These are phyloP conservation scores for Ailuropoda melanoleuca DNA, from an alignment of 2,113 vertebrate species.

Conservation along the genomic window DNA sequence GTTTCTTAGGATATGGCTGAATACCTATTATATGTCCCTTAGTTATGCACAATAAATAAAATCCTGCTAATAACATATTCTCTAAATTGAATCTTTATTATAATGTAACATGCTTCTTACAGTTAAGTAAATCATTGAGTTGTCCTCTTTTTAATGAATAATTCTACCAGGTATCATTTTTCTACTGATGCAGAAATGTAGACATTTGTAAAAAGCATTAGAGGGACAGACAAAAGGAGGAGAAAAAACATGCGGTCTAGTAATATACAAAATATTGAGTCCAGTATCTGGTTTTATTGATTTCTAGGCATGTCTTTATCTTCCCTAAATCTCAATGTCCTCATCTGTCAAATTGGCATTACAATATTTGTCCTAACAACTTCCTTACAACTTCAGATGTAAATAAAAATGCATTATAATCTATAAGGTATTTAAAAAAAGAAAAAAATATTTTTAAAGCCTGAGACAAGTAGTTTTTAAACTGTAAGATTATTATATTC, in stretches of 20 bases:
- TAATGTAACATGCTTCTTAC: not conserved
- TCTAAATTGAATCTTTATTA: not conserved
- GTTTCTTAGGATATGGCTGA: not conserved
- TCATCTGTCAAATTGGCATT: not conserved
- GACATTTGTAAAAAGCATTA: not conserved
- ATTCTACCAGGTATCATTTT: not conserved
- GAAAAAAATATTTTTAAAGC: not conserved
- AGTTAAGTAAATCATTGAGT: not conserved
- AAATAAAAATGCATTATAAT: not conserved
- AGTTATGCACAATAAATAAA: not conserved
- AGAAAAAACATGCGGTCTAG: rapidly evolving
- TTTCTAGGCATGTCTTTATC: not conserved
- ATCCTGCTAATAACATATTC: not conserved
- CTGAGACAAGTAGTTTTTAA: not conserved
- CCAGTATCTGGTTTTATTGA: not conserved
- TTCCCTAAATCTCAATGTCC: not conserved
- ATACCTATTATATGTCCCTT: not conserved
- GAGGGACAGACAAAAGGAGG: no score
- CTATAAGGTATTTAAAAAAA: not conserved
- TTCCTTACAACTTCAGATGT: not conserved
- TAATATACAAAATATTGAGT: not conserved
- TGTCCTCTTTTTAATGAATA: not conserved
- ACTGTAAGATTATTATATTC: not conserved
- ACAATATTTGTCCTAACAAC: not conserved
- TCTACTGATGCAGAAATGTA: not conserved